Percentiles rank a stretch among this genome's conserved stretches.
phyloP scores from a whole-genome alignment of 1,140 invertebrate species.

The Plodia interpunctella region DNA sequence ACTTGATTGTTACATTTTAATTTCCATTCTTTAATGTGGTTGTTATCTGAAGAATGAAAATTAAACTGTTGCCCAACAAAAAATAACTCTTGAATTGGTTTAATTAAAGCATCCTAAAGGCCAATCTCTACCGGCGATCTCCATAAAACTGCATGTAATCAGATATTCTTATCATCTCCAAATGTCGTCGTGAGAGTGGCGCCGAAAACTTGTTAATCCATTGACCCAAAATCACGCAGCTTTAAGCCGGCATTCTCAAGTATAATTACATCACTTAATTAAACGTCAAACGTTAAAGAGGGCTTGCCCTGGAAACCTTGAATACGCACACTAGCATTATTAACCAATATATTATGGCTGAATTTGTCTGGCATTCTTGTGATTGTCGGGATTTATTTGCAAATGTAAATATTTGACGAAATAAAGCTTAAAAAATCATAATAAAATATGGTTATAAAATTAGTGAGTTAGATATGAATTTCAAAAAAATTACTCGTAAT shows the following conservation, averaged over 20 bases:
- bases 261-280: constrained; percentile 11
- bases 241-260: constrained; percentile 13
- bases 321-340: constrained; percentile 12
- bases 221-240: constrained; percentile 8
- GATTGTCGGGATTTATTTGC: too few species aligned
- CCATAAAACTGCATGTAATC: constrained; percentile 3
- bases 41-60: not conserved
- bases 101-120: not conserved
- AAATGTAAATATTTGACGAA: too few species aligned
- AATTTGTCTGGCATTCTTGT: not conserved
- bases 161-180: constrained; percentile 7
- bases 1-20: too few species aligned
- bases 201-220: constrained; percentile 12
- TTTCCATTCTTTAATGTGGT: too few species aligned
- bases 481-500: too few species aligned
- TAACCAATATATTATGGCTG: constrained; percentile 7
- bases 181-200: not conserved
- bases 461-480: too few species aligned
- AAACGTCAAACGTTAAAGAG: not conserved
- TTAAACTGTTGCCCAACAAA: not conserved
- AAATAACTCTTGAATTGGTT: not conserved
- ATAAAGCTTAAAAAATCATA: too few species aligned
- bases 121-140: not conserved
- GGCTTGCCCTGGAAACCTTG: constrained; percentile 17
- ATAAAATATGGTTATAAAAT: too few species aligned